Percentiles rank a stretch among this genome's conserved stretches.
Evolutionary conservation across 2,888 invertebrate genomes (phyloP).

Genomic region (Tetropium fuscum): DNA sequence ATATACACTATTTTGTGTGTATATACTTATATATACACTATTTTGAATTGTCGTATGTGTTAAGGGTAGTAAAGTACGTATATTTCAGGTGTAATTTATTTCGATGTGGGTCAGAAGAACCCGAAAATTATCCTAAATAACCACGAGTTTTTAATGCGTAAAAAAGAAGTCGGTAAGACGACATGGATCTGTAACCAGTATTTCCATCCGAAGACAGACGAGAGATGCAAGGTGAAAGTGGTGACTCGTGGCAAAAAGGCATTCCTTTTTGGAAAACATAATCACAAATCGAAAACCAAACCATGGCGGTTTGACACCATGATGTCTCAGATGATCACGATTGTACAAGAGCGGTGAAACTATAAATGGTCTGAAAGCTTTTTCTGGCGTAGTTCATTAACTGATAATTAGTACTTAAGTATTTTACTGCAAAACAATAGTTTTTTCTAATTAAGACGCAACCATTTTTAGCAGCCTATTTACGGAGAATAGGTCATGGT

Average conservation of each 20-base stretch:
- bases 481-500: no score
- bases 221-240: conserved; percentile 46
- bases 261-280: conserved; percentile 39
- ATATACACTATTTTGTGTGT: no score
- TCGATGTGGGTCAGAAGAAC: conserved; percentile 49
- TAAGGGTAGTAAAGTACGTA: no score
- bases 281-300: conserved; percentile 41
- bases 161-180: conserved; percentile 38
- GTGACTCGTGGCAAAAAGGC: conserved; percentile 43
- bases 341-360: conserved; percentile 8
- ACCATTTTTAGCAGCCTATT: no score
- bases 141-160: conserved; percentile 45
- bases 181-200: conserved; percentile 51
- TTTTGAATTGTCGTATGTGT: no score
- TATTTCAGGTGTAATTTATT: conserved; percentile 49
- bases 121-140: conserved; percentile 48
- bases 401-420: no score
- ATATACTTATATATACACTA: no score
- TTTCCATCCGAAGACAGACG: conserved; percentile 40
- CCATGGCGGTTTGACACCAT: conserved; percentile 32
- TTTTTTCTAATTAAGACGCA: no score
- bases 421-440: no score
- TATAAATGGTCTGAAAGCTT: no score
- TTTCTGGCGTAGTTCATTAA: no score
- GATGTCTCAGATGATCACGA: conserved; percentile 39